phyloP scores from a whole-genome alignment of 2,113 vertebrate genomes.

The Oxyruncus cristatus region DNA sequence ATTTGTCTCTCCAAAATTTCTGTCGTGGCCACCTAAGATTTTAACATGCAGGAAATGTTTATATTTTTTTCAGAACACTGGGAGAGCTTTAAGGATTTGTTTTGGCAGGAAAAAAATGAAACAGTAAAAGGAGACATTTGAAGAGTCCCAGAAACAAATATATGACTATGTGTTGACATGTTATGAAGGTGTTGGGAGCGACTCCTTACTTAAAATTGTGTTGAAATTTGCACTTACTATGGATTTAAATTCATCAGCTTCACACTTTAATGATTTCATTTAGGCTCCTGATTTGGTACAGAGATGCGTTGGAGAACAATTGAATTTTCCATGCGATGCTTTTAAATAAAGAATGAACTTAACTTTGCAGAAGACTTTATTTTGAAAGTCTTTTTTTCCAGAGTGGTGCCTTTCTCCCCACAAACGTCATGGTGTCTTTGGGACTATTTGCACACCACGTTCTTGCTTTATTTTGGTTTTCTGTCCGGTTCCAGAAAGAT shows the following conservation, averaged over 20 bases:
- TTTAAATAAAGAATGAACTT: conserved; percentile 9
- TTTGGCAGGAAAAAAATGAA: conserved; percentile 57
- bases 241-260: conserved; percentile 58
- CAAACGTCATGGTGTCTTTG: background rate
- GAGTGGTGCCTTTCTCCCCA: background rate
- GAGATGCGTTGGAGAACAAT: conserved; percentile 23
- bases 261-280: conserved; percentile 59
- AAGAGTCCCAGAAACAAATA: conserved; percentile 69
- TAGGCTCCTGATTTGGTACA: conserved; percentile 28
- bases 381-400: background rate
- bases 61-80: background rate
- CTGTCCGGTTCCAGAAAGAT: background rate
- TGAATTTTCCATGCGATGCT: conserved; percentile 17
- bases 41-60: background rate
- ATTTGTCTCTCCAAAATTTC: background rate
- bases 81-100: conserved; percentile 52
- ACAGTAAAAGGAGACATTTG: conserved; percentile 48
- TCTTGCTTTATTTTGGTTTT: background rate
- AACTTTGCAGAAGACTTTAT: background rate
- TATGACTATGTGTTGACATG: conserved; percentile 68
- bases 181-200: conserved; percentile 65
- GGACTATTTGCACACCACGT: background rate
- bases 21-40: background rate
- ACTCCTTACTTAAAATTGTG: conserved; percentile 60
- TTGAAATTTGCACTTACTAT: conserved; percentile 65